Evolutionary conservation across 2,888 invertebrate species (phyloP).

Genomic region (Marronus borbonicus): DNA sequence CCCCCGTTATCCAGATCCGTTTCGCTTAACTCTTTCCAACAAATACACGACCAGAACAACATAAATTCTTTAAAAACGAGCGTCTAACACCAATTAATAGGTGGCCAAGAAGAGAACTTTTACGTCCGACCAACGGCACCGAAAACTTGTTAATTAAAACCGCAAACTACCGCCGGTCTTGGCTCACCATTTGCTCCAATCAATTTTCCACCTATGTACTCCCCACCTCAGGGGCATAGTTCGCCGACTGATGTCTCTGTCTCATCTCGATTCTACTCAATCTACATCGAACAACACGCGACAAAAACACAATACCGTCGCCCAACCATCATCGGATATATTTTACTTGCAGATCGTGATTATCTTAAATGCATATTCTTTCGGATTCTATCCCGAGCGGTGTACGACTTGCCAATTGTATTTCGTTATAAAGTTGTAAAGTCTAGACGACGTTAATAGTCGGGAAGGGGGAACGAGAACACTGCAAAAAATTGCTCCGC

Average conservation of each 20-base stretch:
- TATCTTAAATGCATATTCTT: constrained; percentile 6
- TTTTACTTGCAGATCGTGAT: constrained; percentile 31
- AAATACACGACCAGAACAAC: too few relatives aligned
- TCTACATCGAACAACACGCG: too few relatives aligned
- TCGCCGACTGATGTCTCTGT: constrained; percentile 6
- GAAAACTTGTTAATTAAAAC: constrained; percentile 7
- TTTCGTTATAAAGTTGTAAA: constrained; percentile 15
- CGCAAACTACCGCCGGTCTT: not conserved
- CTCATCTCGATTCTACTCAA: not conserved
- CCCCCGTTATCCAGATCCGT: too few relatives aligned
- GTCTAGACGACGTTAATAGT: constrained; percentile 1
- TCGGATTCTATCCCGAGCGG: not conserved
- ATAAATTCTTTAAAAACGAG: too few relatives aligned
- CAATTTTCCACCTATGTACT: not conserved
- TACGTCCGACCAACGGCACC: not conserved
- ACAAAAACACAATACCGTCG: not conserved
- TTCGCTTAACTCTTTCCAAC: too few relatives aligned
- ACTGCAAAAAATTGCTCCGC: not conserved
- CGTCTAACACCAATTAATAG: too few relatives aligned
- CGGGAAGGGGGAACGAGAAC: not conserved
- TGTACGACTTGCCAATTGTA: constrained; percentile 10
- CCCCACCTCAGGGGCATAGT: not conserved
- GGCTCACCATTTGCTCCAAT: not conserved
- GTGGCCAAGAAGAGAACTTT: too few relatives aligned
- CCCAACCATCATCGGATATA: not conserved